These are phyloP conservation scores for Helobdella robusta DNA, from an alignment of 2,888 invertebrate genomes.

Conservation along the genomic window DNA sequence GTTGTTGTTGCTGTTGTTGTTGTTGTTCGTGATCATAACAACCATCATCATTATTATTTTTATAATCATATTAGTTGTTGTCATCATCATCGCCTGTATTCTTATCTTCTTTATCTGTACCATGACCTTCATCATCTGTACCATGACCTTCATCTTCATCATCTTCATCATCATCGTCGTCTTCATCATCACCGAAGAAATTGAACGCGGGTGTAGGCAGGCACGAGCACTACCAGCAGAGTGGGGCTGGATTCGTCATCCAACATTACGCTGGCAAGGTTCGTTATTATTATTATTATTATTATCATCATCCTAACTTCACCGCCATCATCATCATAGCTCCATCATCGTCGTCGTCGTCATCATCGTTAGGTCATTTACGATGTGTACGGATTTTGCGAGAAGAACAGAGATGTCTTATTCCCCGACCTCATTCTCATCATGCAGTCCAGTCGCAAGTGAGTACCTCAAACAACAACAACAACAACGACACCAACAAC, in stretches of 20 bases:
- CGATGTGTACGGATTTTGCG: conserved; percentile 60
- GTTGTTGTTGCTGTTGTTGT: background rate
- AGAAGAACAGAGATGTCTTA: conserved; percentile 61
- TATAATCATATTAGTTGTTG: no score
- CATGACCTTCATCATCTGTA: no score
- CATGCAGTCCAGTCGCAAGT: conserved; percentile 60
- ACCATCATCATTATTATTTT: no score
- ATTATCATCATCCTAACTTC: no score
- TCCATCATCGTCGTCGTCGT: no score
- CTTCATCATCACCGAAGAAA: conserved; percentile 50
- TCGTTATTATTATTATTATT: no score
- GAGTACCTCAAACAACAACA: conserved; percentile 36
- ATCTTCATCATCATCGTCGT: background rate
- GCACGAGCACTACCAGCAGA: conserved; percentile 57
- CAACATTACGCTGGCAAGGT: conserved; percentile 64
- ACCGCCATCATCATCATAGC: no score
- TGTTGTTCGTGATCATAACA: background rate
- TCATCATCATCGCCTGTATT: no score
- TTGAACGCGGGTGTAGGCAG: conserved; percentile 52
- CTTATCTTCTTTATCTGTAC: no score
- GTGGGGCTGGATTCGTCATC: conserved; percentile 54
- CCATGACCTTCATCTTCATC: background rate
- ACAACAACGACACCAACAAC: background rate
- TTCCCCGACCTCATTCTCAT: conserved; percentile 60
- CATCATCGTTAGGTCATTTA: conserved; percentile 51